These are phyloP conservation scores for Ageneiosus marmoratus DNA, from an alignment of 2,113 vertebrate species.

Conservation along the genomic window DNA sequence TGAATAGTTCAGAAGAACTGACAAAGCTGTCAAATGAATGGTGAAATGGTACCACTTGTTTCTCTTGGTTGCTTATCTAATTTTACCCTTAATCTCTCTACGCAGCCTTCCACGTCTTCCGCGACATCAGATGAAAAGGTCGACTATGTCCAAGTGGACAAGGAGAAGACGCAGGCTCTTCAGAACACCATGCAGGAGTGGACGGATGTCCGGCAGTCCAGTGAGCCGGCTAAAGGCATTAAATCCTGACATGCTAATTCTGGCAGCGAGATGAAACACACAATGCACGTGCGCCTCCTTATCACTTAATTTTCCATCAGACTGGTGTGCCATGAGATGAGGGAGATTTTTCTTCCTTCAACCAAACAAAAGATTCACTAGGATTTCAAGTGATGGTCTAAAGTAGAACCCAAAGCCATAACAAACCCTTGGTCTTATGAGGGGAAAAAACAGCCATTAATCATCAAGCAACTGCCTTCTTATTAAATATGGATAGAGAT, in stretches of 20 bases:
- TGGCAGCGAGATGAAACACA: neutral
- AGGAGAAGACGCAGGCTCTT: constrained; percentile 95
- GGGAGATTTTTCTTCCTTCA: constrained; percentile 9
- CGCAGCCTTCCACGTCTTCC: constrained; percentile 92
- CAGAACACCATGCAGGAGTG: constrained; percentile 99
- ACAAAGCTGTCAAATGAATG: neutral
- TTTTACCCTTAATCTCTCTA: neutral
- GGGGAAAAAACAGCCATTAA: constrained; percentile 14
- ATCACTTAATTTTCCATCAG: constrained; percentile 14
- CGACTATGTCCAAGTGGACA: constrained; percentile 97
- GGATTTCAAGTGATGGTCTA: constrained; percentile 13
- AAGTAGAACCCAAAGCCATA: constrained; percentile 68
- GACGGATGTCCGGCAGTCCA: constrained; percentile 95
- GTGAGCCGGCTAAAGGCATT: constrained; percentile 83
- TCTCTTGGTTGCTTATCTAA: neutral
- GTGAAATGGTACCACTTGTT: neutral
- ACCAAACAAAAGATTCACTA: constrained; percentile 15
- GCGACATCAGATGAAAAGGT: constrained; percentile 96
- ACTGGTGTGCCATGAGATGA: constrained; percentile 27
- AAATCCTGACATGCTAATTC: constrained; percentile 75
- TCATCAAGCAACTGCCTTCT: constrained; percentile 14
- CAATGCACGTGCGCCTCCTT: constrained; percentile 20
- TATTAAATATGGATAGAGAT: neutral
- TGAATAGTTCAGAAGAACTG: neutral
- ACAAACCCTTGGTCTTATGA: constrained; percentile 42